Evolutionary conservation across 1,140 invertebrate species (phyloP).

Genomic region (Zaprionus davidi): DNA sequence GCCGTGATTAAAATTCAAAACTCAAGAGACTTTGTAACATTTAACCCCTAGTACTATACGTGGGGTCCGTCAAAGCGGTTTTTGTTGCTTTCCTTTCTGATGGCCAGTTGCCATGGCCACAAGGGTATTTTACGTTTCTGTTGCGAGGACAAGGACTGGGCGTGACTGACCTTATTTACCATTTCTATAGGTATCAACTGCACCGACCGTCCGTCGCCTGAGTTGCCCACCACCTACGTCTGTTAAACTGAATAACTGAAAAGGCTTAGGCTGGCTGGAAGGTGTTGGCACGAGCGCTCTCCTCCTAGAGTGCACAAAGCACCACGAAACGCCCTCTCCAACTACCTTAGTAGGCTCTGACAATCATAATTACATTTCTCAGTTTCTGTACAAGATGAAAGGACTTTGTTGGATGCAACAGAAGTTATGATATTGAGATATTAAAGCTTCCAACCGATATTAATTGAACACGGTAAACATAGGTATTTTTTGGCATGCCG

Average conservation of each 20-base stretch:
- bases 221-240: not conserved
- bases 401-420: not conserved
- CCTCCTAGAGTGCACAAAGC: not conserved
- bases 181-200: conserved; percentile 3
- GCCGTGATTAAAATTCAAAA: not conserved
- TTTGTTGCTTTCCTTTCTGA: not conserved
- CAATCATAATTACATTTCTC: conserved; percentile 7
- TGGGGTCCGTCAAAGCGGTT: not conserved
- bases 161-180: conserved; percentile 7
- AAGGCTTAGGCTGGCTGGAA: conserved; percentile 3
- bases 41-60: not conserved
- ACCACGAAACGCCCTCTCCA: not conserved
- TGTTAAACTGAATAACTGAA: conserved; percentile 3
- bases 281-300: conserved; percentile 3
- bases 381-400: not conserved
- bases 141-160: not conserved
- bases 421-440: not conserved
- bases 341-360: not conserved
- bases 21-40: conserved; percentile 1
- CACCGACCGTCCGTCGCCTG: not conserved
- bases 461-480: not conserved
- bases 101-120: not conserved
- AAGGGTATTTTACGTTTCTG: conserved; percentile 2
- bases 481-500: not conserved
- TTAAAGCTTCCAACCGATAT: not conserved